These are phyloP conservation scores for Coenonympha arcania DNA, from an alignment of 2,888 invertebrate genomes.

Conservation along the genomic window DNA sequence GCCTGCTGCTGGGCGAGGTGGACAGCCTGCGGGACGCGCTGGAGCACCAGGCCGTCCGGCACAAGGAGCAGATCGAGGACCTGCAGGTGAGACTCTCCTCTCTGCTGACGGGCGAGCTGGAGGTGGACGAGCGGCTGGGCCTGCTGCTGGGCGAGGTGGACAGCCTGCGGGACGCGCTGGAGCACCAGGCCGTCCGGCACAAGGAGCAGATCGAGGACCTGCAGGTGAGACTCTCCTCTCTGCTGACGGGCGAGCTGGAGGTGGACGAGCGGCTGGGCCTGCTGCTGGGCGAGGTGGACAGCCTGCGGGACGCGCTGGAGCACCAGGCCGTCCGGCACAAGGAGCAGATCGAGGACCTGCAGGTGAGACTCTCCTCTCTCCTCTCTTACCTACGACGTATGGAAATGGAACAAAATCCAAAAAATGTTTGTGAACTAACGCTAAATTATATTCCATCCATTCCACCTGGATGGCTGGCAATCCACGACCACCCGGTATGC, in stretches of 20 bases:
- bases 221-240: constrained; percentile 75
- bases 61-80: constrained; percentile 73
- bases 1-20: constrained; percentile 75
- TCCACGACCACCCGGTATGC: too few relatives aligned
- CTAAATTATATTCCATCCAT: too few relatives aligned
- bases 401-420: too few relatives aligned
- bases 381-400: too few relatives aligned
- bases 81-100: constrained; percentile 77
- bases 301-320: constrained; percentile 75
- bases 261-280: constrained; percentile 71
- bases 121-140: constrained; percentile 70
- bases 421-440: too few relatives aligned
- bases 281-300: constrained; percentile 77
- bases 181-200: constrained; percentile 75
- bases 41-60: constrained; percentile 75
- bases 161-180: constrained; percentile 73
- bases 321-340: constrained; percentile 73
- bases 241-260: constrained; percentile 76
- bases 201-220: constrained; percentile 73
- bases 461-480: too few relatives aligned
- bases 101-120: constrained; percentile 76
- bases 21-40: constrained; percentile 76
- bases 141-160: constrained; percentile 77
- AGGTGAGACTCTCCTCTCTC: constrained; percentile 76
- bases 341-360: constrained; percentile 74